phyloP scores from a whole-genome alignment of 1,140 invertebrate species.

The Caenorhabditis brenneri region DNA sequence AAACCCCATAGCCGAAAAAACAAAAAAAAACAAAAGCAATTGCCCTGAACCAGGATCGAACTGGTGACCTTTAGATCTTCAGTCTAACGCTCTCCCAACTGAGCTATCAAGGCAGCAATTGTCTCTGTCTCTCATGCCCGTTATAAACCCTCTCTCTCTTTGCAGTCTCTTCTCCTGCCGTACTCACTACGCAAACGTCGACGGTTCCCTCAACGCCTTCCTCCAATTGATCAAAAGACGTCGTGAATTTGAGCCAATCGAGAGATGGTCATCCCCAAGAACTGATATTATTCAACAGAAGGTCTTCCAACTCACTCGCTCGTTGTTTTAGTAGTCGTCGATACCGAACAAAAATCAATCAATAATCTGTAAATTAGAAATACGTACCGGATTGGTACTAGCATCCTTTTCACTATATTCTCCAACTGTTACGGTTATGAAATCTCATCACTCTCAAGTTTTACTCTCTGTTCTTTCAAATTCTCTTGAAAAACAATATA shows the following conservation, averaged over 20 bases:
- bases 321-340: slow-evolving; percentile 54
- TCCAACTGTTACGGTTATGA: background rate
- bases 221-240: slow-evolving; percentile 63
- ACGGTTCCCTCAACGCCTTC: slow-evolving; percentile 61
- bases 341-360: too few species aligned
- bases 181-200: slow-evolving; percentile 59
- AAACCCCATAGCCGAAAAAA: background rate
- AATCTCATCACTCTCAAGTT: slow-evolving; percentile 30
- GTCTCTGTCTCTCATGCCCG: too few species aligned
- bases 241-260: slow-evolving; percentile 62
- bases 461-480: background rate
- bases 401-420: background rate
- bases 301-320: slow-evolving; percentile 65
- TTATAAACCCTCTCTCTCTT: background rate
- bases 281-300: slow-evolving; percentile 65
- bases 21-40: background rate
- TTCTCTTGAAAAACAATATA: background rate
- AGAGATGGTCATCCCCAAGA: slow-evolving; percentile 65
- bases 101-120: slow-evolving; percentile 57
- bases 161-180: slow-evolving; percentile 66
- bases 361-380: background rate
- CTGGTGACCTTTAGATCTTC: slow-evolving; percentile 73
- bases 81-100: slow-evolving; percentile 73
- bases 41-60: slow-evolving; percentile 70
- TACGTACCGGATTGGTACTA: background rate